A percentile compares a stretch with the other conserved stretches of the same genome.
phyloP scores from a whole-genome alignment of 2,888 invertebrate species.

The Ischnura elegans region DNA sequence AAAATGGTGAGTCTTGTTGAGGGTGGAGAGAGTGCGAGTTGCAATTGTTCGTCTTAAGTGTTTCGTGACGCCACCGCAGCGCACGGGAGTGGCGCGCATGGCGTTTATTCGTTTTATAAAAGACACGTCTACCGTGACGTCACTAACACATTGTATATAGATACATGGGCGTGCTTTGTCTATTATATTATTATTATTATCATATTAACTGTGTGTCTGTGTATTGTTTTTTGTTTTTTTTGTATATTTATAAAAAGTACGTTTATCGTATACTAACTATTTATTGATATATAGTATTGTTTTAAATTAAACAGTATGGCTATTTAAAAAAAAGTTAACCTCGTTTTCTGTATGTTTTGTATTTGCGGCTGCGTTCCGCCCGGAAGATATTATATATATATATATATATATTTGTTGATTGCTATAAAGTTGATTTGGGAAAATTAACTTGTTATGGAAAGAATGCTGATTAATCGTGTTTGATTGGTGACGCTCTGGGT shows the following conservation, averaged over 20 bases:
- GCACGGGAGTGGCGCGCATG: conserved; percentile 61
- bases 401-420: no score
- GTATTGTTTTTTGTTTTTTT: conserved; percentile 46
- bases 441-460: neutral
- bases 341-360: neutral
- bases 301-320: conserved; percentile 44
- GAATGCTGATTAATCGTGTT: conserved; percentile 53
- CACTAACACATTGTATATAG: conserved; percentile 59
- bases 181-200: conserved; percentile 33
- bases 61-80: conserved; percentile 60
- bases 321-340: neutral
- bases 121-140: conserved; percentile 57
- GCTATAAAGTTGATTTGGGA: conserved; percentile 25
- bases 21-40: conserved; percentile 46
- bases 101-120: conserved; percentile 18
- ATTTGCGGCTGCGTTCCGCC: neutral
- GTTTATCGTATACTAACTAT: conserved; percentile 40
- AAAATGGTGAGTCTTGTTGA: conserved; percentile 93
- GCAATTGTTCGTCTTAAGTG: conserved; percentile 59
- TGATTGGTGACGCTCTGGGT: conserved; percentile 62
- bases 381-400: neutral
- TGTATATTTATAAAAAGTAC: conserved; percentile 48
- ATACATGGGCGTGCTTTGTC: conserved; percentile 65
- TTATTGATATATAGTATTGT: conserved; percentile 19
- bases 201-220: conserved; percentile 54